Conservation (phyloP, 2,113 vertebrate genomes). For the Epinephelus fuscoguttatus region DNA sequence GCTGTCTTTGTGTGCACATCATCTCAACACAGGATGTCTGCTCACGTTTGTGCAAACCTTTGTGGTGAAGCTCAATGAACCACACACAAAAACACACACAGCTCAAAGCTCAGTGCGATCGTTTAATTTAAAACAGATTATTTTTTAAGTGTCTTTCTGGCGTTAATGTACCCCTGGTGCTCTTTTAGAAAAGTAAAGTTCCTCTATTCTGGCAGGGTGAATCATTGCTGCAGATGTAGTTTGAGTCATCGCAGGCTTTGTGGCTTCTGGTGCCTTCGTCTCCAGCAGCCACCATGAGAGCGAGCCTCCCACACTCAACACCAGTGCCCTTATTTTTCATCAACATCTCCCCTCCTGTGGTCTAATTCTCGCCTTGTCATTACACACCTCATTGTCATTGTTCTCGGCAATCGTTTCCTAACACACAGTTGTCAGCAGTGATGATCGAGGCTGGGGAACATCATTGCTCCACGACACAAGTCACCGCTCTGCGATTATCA, state of each 20-base stretch:
- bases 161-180: background rate
- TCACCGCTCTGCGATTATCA: background rate
- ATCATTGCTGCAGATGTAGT: conserved; percentile 63
- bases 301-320: conserved; percentile 64
- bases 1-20: conserved; percentile 20
- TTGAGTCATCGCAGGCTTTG: conserved; percentile 67
- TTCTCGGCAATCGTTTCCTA: conserved; percentile 15
- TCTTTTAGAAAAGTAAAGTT: conserved; percentile 49
- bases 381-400: conserved; percentile 38
- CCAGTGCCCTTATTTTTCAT: conserved; percentile 65
- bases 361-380: conserved; percentile 54
- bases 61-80: conserved; percentile 41
- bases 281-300: conserved; percentile 33
- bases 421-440: background rate
- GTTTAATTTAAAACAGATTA: background rate
- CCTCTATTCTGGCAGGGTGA: conserved; percentile 62
- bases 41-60: conserved; percentile 44
- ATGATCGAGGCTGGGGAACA: background rate
- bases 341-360: conserved; percentile 45
- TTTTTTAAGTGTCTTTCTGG: background rate
- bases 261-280: conserved; percentile 48
- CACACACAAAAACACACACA: background rate
- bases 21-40: conserved; percentile 65
- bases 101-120: background rate
- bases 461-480: background rate